A percentile compares a stretch with the other conserved stretches of the same genome.
phyloP scores from a whole-genome alignment of 2,113 vertebrate genomes.

The Tetrax tetrax region DNA sequence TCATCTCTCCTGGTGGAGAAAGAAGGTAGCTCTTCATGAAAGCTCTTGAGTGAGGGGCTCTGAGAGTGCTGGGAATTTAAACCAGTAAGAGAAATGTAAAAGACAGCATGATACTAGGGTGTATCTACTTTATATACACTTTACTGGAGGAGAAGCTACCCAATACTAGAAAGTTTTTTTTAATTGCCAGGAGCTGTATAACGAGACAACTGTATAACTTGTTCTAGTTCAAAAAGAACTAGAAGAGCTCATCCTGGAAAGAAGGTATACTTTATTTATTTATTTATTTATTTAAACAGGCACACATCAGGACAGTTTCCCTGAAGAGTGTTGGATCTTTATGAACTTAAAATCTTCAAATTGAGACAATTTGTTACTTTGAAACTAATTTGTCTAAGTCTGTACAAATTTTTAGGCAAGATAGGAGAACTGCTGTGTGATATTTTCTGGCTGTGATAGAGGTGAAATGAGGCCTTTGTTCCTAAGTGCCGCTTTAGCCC shows the following conservation, averaged over 20 bases:
- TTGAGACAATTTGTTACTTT: neutral
- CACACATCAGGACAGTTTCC: neutral
- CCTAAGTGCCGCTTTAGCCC: neutral
- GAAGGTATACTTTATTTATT: neutral
- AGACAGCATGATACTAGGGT: neutral
- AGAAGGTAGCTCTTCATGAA: neutral
- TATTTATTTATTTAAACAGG: neutral
- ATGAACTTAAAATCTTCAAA: neutral
- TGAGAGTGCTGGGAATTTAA: neutral
- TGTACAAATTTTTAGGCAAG: neutral
- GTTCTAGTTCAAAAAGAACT: neutral
- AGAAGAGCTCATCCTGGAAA: neutral
- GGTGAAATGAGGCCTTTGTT: neutral
- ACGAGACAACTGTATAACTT: neutral
- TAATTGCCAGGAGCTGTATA: fast-evolving
- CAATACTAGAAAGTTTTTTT: neutral
- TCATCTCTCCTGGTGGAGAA: neutral
- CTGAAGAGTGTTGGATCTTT: neutral
- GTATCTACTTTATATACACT: neutral
- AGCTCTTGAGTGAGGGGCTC: neutral
- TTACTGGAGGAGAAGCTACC: neutral
- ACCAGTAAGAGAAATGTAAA: neutral
- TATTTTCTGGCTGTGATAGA: neutral
- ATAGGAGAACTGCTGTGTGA: neutral
- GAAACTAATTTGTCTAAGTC: neutral